phyloP scores from a whole-genome alignment of 2,888 invertebrate genomes.

The Cerastis leucographa region DNA sequence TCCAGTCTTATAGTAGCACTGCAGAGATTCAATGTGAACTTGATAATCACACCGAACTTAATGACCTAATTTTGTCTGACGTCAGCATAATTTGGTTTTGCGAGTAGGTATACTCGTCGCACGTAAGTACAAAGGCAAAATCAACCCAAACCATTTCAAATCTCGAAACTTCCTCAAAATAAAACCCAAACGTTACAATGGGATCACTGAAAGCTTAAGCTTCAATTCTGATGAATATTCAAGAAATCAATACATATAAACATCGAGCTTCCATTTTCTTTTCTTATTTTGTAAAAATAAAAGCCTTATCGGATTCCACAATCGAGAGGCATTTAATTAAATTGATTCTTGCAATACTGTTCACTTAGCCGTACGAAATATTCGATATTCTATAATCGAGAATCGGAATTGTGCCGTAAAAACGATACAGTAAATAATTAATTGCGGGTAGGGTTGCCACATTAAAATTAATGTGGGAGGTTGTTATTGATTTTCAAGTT shows the following conservation, averaged over 20 bases:
- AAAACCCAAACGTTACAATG: slow-evolving; percentile 6
- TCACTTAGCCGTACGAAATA: slow-evolving; percentile 35
- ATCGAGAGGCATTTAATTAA: slow-evolving; percentile 43
- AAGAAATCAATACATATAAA: slow-evolving; percentile 27
- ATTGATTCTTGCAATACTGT: slow-evolving; percentile 49
- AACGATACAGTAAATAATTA: slow-evolving; percentile 41
- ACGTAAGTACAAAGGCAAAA: neutral
- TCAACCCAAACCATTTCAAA: neutral
- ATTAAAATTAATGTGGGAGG: neutral
- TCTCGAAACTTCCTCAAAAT: neutral
- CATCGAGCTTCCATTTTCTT: slow-evolving; percentile 16
- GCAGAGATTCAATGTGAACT: neutral
- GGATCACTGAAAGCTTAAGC: neutral
- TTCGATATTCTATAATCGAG: slow-evolving; percentile 52
- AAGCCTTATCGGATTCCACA: slow-evolving; percentile 28
- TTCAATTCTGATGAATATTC: slow-evolving; percentile 32
- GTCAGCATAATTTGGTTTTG: too few relatives aligned
- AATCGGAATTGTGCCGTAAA: slow-evolving; percentile 19
- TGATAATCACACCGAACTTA: neutral
- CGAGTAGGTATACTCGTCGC: too few relatives aligned
- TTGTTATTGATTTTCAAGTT: neutral
- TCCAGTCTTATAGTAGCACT: neutral
- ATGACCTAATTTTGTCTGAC: neutral
- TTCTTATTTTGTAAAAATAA: slow-evolving; percentile 19
- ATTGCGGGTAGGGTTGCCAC: slow-evolving; percentile 42